Evolutionary conservation across 2,113 vertebrate species (phyloP).

Genomic region (Trogon surrucura): DNA sequence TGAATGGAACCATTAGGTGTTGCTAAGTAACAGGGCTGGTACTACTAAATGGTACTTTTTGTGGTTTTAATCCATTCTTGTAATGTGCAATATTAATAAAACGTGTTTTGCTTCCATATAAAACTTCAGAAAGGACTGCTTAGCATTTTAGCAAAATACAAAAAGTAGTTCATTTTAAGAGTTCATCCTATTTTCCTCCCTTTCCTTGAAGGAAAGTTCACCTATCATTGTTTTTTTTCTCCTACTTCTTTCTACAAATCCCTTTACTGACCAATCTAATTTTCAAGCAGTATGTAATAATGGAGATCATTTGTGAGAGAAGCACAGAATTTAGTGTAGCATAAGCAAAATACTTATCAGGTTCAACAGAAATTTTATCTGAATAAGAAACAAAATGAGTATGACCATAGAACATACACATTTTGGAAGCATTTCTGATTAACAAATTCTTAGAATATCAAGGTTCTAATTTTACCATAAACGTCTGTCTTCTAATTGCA

Average conservation of each 20-base stretch:
- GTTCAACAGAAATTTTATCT: background rate
- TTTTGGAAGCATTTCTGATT: background rate
- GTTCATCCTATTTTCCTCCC: background rate
- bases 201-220: too few species aligned
- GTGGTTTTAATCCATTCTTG: background rate
- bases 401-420: background rate
- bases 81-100: background rate
- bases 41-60: background rate
- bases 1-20: background rate
- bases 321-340: background rate
- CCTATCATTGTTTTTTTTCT: background rate
- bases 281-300: background rate
- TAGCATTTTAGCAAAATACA: background rate
- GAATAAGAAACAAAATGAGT: background rate
- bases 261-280: background rate
- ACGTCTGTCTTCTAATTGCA: background rate
- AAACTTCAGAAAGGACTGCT: background rate
- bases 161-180: rapidly evolving
- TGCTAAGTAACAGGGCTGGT: background rate
- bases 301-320: background rate
- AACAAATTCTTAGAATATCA: background rate
- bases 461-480: background rate
- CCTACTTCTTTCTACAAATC: rapidly evolving
- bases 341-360: background rate
- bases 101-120: background rate